phyloP scores from a whole-genome alignment of 2,888 invertebrate genomes.

The Melieria omissa region DNA sequence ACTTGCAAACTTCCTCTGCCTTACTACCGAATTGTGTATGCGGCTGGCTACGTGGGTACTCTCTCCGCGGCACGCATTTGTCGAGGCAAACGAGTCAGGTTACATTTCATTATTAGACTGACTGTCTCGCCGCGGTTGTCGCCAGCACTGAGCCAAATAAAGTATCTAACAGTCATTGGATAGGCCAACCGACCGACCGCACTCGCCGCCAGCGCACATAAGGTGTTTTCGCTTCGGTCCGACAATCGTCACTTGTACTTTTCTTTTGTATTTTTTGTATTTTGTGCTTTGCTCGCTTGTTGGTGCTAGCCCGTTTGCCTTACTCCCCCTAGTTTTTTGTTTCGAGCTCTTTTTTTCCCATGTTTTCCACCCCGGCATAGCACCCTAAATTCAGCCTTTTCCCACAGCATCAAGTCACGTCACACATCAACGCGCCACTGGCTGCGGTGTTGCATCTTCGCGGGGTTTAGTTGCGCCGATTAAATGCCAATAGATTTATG shows the following conservation, averaged over 20 bases:
- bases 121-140: neutral
- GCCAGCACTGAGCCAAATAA: conserved; percentile 25
- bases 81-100: conserved; percentile 15
- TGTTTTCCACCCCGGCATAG: conserved; percentile 19
- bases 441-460: neutral
- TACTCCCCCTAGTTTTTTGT: neutral
- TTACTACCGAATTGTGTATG: too few species aligned
- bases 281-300: neutral
- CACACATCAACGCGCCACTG: neutral
- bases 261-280: conserved; percentile 25
- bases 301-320: conserved; percentile 18
- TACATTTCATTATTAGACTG: conserved; percentile 37
- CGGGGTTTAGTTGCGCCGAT: too few species aligned
- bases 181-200: too few species aligned
- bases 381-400: conserved; percentile 6
- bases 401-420: neutral
- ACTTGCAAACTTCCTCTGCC: too few species aligned
- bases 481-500: too few species aligned
- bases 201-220: neutral
- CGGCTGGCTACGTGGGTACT: too few species aligned
- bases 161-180: conserved; percentile 30
- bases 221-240: conserved; percentile 19
- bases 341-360: neutral
- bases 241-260: conserved; percentile 25
- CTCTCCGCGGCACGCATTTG: too few species aligned